Evolutionary conservation across 2,888 invertebrate genomes (phyloP), one percentile per base, ranked within the genome.

Genomic region (Anthophora plumipes): DNA sequence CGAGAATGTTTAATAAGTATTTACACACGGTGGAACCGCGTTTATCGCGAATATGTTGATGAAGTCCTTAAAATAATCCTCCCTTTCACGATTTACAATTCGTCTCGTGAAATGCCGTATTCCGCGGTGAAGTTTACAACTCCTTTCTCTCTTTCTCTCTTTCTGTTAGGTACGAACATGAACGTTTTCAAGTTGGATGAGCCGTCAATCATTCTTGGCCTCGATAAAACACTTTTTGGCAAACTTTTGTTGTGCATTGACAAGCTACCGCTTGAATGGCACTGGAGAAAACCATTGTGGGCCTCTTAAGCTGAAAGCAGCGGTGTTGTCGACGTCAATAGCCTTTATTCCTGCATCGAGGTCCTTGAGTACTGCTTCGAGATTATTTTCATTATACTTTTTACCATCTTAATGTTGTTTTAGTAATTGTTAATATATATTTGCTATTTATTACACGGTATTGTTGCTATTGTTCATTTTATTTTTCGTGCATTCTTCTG

Each of bases 201-300:
- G 22, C 64, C 55, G 59, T 67, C 69, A 60, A 75, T 82, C 75
- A 76, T 64, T 39, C 31, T 39, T 59, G 72, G 55, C 75, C 72
- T 80, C 72, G 60, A 80, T 82, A 82, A 72, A 85, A 60, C 70
- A 57, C 55, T 70, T 72, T 41, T 37, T 25, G 12, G 39, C 0
- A 54, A 41, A 2, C 41, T 71, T 72, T 66, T 69, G 68, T 78
- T 22, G 25, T 14, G 5, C 20, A 20, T 43, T 59, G 63, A 37
- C 48, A 37, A 25, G 7, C 43, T 22, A n/a, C 63, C 50, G 57
- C 25, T 12, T 25, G 55, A 57, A 52, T 22, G 17, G 14, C 41
- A 17, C 20, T 17, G 50, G 31, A 20, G 46, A 31, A n/a, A 50
- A 52, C 31, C 25, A 2, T 50, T 68, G 60, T 31, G 20, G 41